Evolutionary conservation across 2,797 vertebrate genomes (phyloP).

Genomic region (Masticophis lateralis): DNA sequence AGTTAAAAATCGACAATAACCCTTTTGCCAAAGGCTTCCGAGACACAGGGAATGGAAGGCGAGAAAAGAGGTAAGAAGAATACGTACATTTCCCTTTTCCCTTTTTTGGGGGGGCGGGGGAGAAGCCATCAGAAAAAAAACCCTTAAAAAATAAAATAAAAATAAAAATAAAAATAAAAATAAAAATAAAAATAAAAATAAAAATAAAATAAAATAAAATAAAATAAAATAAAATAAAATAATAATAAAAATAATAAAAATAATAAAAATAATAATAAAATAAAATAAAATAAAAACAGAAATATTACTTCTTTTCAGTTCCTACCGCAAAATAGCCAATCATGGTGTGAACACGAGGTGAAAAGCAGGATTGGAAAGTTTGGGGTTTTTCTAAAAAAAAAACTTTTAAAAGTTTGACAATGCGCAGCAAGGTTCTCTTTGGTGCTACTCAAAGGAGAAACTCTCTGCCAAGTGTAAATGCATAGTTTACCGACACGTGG

Average conservation of each 20-base stretch:
- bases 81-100: accelerated
- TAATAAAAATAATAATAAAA: too few relatives aligned
- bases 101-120: accelerated
- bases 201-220: too few relatives aligned
- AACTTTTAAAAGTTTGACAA: neutral
- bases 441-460: neutral
- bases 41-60: conserved; percentile 91
- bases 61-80: conserved; percentile 92
- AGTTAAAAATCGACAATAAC: conserved; percentile 98
- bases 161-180: too few relatives aligned
- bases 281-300: too few relatives aligned
- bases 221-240: too few relatives aligned
- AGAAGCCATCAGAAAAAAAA: conserved; percentile 16
- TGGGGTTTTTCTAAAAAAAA: too few relatives aligned
- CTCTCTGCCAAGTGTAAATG: neutral
- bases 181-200: too few relatives aligned
- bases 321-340: neutral
- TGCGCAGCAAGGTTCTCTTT: neutral
- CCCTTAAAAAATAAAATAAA: neutral
- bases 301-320: conserved; percentile 6
- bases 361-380: neutral
- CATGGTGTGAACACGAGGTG: too few relatives aligned
- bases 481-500: neutral
- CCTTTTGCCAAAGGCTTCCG: conserved; percentile 98
- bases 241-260: neutral